Evolutionary conservation across 37 sponge, comb jelly and placozoan genomes (phyloP).

Genomic region (Cladorhizidae sp.): DNA sequence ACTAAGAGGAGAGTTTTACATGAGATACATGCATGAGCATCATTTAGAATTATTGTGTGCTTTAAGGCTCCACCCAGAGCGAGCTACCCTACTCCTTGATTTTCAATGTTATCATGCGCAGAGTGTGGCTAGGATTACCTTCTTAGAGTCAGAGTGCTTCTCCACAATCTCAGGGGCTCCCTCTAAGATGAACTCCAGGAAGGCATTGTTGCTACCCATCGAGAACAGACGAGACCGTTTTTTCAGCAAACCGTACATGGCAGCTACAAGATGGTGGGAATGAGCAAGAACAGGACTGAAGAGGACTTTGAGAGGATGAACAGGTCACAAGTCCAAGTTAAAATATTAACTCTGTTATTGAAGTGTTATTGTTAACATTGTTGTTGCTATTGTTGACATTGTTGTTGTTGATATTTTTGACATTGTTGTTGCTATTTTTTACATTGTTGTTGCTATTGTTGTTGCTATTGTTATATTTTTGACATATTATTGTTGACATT

Average conservation of each 20-base stretch:
- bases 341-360: no score
- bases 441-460: no score
- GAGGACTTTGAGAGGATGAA: no score
- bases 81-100: neutral
- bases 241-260: conserved; percentile 82
- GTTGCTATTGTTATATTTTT: no score
- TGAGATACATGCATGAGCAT: neutral
- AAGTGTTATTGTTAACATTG: no score
- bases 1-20: neutral
- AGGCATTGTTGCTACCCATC: conserved; percentile 86
- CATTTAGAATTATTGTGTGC: neutral
- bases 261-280: conserved; percentile 61
- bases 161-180: conserved; percentile 81
- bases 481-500: no score
- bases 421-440: no score
- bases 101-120: neutral
- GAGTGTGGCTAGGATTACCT: conserved; percentile 28
- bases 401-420: no score
- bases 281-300: no score
- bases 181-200: conserved; percentile 93
- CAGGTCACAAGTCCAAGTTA: no score
- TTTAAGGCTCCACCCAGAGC: neutral
- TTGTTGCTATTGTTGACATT: no score
- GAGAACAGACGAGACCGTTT: conserved; percentile 86
- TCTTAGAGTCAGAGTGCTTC: conserved; percentile 87